Conservation (phyloP, 2,113 vertebrate genomes). For the Brachyhypopomus gauderio region DNA sequence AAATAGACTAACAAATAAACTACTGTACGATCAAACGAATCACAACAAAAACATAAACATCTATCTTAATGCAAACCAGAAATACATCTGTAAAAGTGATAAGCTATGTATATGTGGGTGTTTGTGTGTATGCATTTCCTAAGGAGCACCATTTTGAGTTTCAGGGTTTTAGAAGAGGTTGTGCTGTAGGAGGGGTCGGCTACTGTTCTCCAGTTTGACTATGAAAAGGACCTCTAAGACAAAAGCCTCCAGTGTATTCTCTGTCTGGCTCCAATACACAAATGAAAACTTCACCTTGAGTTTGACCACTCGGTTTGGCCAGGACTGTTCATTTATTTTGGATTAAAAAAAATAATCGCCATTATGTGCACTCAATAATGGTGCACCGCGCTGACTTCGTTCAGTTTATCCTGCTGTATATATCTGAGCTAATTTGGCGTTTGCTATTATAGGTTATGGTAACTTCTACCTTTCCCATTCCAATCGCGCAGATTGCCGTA, state of each 20-base stretch:
- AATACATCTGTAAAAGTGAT: too few species aligned
- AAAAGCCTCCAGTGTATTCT: slow-evolving; percentile 64
- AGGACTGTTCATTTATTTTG: background rate
- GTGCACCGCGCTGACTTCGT: background rate
- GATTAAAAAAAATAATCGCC: background rate
- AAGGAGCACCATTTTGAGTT: slow-evolving; percentile 6
- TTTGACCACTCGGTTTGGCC: slow-evolving; percentile 21
- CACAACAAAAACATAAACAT: too few species aligned
- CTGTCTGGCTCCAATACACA: slow-evolving; percentile 79
- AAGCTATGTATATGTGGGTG: too few species aligned
- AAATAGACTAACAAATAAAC: too few species aligned
- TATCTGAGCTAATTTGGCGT: too few species aligned
- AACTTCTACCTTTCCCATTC: too few species aligned
- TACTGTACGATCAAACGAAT: too few species aligned
- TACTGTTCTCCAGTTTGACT: slow-evolving; percentile 67
- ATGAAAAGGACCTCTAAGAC: slow-evolving; percentile 66
- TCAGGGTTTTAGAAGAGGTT: slow-evolving; percentile 29
- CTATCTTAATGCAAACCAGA: too few species aligned
- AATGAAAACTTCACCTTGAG: slow-evolving; percentile 40
- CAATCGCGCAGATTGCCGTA: background rate
- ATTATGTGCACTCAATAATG: background rate
- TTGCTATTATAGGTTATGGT: too few species aligned
- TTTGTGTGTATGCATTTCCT: too few species aligned
- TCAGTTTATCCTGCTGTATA: too few species aligned
- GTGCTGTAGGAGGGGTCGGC: slow-evolving; percentile 44